Percentiles rank a stretch among this genome's conserved stretches.
Conservation (phyloP, 2,113 vertebrate species). For the Mormoops blainvillei region DNA sequence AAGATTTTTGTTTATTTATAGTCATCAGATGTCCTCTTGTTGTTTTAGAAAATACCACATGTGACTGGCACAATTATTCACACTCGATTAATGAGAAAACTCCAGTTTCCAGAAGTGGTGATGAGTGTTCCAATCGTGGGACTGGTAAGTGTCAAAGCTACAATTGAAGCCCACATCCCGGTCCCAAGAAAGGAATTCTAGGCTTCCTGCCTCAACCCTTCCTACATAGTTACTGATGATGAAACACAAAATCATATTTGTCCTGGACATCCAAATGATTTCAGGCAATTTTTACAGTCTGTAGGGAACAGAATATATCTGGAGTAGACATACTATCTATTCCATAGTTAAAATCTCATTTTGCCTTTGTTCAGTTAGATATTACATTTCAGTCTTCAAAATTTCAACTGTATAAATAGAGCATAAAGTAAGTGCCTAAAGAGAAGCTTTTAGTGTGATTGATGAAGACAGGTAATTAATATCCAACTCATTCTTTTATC, state of each 20-base stretch:
- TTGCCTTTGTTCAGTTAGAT: neutral
- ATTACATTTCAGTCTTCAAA: neutral
- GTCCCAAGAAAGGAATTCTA: too few species aligned
- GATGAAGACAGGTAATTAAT: neutral
- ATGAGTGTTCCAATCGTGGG: neutral
- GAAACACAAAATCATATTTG: neutral
- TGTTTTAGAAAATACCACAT: neutral
- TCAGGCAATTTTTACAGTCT: too few species aligned
- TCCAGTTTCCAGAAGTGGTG: neutral
- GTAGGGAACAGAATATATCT: neutral
- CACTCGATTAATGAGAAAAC: neutral
- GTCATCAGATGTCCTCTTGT: neutral
- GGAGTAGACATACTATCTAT: neutral
- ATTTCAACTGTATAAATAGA: neutral
- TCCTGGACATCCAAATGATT: neutral
- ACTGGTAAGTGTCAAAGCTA: neutral
- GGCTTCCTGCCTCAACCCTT: too few species aligned
- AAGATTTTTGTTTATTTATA: neutral
- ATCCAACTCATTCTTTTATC: neutral
- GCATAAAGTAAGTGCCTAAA: neutral
- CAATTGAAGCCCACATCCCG: rapidly evolving
- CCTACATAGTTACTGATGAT: neutral
- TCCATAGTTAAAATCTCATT: neutral
- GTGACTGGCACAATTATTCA: neutral
- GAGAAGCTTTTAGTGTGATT: neutral